Evolutionary conservation across 2,888 invertebrate genomes (phyloP).

Genomic region (Barypeithes pellucidus): DNA sequence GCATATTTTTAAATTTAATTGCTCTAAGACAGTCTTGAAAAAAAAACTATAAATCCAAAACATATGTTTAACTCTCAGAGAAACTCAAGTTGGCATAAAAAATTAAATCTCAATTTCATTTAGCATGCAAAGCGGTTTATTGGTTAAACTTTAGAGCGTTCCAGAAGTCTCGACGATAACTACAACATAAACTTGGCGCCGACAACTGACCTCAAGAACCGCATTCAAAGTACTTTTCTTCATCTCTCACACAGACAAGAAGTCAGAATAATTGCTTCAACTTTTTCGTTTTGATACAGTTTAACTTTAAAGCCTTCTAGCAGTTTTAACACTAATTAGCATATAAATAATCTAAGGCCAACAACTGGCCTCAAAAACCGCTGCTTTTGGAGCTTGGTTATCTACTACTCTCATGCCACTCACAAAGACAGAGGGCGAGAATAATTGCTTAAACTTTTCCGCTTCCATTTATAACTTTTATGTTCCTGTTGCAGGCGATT

Average conservation of each 20-base stretch:
- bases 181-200: background rate
- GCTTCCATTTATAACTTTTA: slow-evolving; percentile 8
- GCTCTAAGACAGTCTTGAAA: no score
- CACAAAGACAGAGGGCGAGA: background rate
- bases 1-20: no score
- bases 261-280: no score
- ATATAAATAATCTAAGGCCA: slow-evolving; percentile 12
- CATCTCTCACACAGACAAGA: no score
- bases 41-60: no score
- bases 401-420: slow-evolving; percentile 13
- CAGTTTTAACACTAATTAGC: slow-evolving; percentile 4
- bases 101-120: no score
- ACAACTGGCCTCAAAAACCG: background rate
- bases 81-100: no score
- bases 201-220: background rate
- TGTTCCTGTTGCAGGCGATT: slow-evolving; percentile 14
- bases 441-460: slow-evolving; percentile 21
- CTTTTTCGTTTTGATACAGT: no score
- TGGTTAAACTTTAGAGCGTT: no score
- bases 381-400: slow-evolving; percentile 1
- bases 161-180: background rate
- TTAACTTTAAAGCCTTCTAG: background rate
- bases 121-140: no score
- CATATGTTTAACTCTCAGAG: no score
- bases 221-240: no score